Conservation (phyloP, 2,888 invertebrate species). For the Xanthia icteritia region DNA sequence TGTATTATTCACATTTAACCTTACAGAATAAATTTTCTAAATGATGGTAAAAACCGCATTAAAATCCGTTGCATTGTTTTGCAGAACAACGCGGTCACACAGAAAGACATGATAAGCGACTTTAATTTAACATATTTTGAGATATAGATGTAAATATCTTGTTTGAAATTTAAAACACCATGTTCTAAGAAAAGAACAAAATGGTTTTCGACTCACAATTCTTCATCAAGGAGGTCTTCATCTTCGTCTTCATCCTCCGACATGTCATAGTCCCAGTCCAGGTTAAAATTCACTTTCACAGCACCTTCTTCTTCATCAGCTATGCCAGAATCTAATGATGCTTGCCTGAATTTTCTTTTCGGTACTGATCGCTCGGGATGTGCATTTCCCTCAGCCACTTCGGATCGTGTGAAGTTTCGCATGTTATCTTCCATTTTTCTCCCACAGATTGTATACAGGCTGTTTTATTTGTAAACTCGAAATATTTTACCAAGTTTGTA, state of each 20-base stretch:
- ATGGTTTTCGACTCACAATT: conserved; percentile 30
- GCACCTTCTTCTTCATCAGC: conserved; percentile 69
- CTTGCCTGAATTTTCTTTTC: conserved; percentile 66
- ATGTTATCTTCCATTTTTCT: conserved; percentile 68
- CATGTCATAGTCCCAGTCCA: conserved; percentile 74
- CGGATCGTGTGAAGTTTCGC: conserved; percentile 72
- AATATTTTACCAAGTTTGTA: conserved; percentile 29
- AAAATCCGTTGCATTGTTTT: not conserved
- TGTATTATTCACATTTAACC: too few species aligned
- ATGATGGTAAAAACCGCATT: not conserved
- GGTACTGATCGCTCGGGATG: conserved; percentile 43
- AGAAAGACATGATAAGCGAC: not conserved
- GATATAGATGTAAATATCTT: not conserved
- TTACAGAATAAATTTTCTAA: not conserved
- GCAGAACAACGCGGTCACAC: not conserved
- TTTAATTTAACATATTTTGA: too few species aligned
- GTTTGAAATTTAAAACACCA: not conserved
- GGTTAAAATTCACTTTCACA: conserved; percentile 54
- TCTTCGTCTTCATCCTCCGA: conserved; percentile 76
- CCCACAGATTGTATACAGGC: conserved; percentile 70
- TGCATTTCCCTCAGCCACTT: conserved; percentile 65
- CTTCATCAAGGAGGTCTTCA: conserved; percentile 62
- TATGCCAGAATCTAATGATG: conserved; percentile 77
- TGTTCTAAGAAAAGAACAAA: not conserved
- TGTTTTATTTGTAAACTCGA: conserved; percentile 57